phyloP scores from a whole-genome alignment of 2,888 invertebrate species.

The Orthosia incerta region DNA sequence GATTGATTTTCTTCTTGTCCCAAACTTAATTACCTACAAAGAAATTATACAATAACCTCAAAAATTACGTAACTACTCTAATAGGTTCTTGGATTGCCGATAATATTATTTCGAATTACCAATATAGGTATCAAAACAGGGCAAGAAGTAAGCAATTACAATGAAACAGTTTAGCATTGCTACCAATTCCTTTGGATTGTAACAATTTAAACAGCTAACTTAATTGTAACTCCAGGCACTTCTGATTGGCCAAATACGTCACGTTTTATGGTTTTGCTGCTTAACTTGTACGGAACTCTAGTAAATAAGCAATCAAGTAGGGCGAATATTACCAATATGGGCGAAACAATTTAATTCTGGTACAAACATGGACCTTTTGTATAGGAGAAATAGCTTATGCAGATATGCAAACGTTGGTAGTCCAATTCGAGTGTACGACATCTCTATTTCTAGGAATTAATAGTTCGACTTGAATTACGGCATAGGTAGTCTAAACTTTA shows the following conservation, averaged over 20 bases:
- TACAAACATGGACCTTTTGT: constrained; percentile 22
- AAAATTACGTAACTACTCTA: background rate
- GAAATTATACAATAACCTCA: background rate
- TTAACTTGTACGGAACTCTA: constrained; percentile 37
- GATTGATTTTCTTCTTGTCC: background rate
- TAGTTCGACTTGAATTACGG: constrained; percentile 2
- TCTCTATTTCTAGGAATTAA: constrained; percentile 25
- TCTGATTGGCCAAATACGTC: constrained; percentile 50
- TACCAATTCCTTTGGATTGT: constrained; percentile 6
- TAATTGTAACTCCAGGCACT: constrained; percentile 49
- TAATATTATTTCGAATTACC: constrained; percentile 1
- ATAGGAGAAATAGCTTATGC: background rate
- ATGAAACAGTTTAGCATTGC: background rate
- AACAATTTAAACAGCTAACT: constrained; percentile 36
- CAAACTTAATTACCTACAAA: background rate
- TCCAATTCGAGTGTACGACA: constrained; percentile 12
- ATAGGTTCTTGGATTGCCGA: background rate
- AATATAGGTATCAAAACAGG: background rate
- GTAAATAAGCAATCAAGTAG: constrained; percentile 53
- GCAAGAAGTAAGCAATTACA: constrained; percentile 35
- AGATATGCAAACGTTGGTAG: constrained; percentile 30
- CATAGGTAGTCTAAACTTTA: background rate
- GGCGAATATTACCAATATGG: constrained; percentile 46
- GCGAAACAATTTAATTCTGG: constrained; percentile 41
- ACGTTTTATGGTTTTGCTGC: constrained; percentile 40